These are phyloP conservation scores for Phaetusa simplex DNA, from an alignment of 2,113 vertebrate genomes.

Conservation along the genomic window DNA sequence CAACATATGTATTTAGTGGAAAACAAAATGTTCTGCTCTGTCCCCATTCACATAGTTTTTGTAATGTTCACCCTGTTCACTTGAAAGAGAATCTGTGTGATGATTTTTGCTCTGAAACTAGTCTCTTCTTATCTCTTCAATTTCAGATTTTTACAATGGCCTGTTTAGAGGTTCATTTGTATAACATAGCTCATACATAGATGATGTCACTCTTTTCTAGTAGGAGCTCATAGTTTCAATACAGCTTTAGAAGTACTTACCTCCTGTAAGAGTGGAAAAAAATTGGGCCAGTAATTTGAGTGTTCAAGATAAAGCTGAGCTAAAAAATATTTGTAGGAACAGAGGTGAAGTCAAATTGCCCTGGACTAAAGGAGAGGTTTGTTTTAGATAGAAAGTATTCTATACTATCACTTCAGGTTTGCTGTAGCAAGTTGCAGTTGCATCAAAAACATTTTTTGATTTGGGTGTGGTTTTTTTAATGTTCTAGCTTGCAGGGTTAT, in stretches of 20 bases:
- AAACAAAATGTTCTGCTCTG: background rate
- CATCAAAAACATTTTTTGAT: background rate
- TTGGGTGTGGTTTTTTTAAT: background rate
- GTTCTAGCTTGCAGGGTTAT: background rate
- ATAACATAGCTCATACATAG: background rate
- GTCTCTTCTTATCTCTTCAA: background rate
- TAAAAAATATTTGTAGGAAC: background rate
- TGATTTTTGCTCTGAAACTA: background rate
- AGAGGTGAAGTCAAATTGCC: constrained; percentile 32
- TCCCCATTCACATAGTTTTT: background rate
- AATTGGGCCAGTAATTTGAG: background rate
- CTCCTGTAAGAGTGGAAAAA: background rate
- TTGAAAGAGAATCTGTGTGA: background rate
- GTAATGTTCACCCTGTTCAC: background rate
- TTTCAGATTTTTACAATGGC: background rate
- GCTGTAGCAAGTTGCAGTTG: background rate
- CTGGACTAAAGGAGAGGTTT: background rate
- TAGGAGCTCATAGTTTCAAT: background rate
- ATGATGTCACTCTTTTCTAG: background rate
- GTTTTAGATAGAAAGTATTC: background rate
- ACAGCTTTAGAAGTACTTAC: background rate
- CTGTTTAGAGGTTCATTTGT: background rate
- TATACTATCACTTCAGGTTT: background rate
- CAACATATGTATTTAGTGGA: background rate
- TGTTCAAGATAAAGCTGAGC: background rate